Conservation (phyloP, 2,113 vertebrate genomes). For the Poeciliopsis prolifica region DNA sequence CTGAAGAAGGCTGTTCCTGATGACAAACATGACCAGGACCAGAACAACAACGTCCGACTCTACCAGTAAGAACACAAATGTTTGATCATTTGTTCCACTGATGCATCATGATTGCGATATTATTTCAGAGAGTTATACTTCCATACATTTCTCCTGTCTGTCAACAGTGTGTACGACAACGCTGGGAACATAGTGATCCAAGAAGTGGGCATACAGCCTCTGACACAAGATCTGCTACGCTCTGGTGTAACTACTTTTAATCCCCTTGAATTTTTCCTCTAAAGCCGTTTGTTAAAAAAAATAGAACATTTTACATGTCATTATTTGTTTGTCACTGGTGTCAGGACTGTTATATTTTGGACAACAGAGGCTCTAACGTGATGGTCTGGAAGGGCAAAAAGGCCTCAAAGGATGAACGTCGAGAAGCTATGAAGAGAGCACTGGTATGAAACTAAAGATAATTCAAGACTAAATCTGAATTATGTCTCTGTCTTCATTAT, state of each 20-base stretch:
- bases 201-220: constrained; percentile 87
- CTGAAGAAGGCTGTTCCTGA: constrained; percentile 79
- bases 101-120: background rate
- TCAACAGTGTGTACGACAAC: constrained; percentile 84
- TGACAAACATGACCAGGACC: constrained; percentile 65
- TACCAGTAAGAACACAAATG: constrained; percentile 79
- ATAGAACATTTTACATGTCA: background rate
- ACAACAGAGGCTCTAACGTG: constrained; percentile 85
- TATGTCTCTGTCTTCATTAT: background rate
- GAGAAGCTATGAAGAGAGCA: constrained; percentile 84
- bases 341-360: constrained; percentile 90
- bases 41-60: constrained; percentile 80
- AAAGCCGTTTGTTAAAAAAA: background rate
- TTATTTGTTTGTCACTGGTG: constrained; percentile 1
- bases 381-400: constrained; percentile 90
- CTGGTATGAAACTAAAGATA: constrained; percentile 76
- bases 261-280: background rate
- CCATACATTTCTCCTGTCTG: background rate
- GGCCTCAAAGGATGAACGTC: constrained; percentile 82
- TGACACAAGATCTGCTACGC: constrained; percentile 87
- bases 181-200: constrained; percentile 85
- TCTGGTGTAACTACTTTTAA: constrained; percentile 79
- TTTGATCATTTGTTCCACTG: background rate
- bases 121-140: background rate
- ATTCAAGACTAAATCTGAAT: background rate